Conservation (phyloP, 2,113 vertebrate species). For the Uropsilus gracilis region DNA sequence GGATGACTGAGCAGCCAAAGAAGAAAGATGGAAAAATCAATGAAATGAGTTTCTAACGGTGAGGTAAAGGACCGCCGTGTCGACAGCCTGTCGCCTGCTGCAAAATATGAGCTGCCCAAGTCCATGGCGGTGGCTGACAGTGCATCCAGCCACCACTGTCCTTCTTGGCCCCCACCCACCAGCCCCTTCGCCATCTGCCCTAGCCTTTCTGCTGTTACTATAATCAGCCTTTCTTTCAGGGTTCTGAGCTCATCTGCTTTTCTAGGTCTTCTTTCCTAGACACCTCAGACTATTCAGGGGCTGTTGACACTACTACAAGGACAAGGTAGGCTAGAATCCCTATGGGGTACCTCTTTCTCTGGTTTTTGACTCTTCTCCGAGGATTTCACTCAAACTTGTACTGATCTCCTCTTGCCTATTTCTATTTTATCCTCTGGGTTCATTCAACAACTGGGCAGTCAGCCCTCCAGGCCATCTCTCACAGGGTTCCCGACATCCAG, state of each 20-base stretch:
- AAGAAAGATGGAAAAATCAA: constrained; percentile 85
- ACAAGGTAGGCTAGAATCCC: neutral
- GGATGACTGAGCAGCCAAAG: constrained; percentile 72
- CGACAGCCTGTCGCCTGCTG: constrained; percentile 82
- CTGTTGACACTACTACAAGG: neutral
- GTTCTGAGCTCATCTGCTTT: neutral
- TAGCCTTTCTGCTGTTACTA: neutral
- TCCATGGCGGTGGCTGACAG: constrained; percentile 58
- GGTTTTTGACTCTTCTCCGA: neutral
- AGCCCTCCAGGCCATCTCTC: neutral
- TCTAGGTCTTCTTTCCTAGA: neutral
- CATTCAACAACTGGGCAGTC: neutral
- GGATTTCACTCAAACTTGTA: neutral
- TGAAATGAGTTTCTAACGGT: constrained; percentile 84
- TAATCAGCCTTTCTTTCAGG: neutral
- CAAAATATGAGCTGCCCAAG: constrained; percentile 82
- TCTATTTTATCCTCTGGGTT: neutral
- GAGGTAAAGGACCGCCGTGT: constrained; percentile 82
- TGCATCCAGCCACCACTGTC: neutral
- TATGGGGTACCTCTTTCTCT: neutral
- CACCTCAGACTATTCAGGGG: neutral
- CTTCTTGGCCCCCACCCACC: neutral
- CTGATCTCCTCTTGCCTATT: neutral
- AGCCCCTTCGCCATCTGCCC: constrained; percentile 6
- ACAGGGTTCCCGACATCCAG: neutral